phyloP scores from a whole-genome alignment of 2,797 vertebrate genomes.

The Takifugu ocellatus region DNA sequence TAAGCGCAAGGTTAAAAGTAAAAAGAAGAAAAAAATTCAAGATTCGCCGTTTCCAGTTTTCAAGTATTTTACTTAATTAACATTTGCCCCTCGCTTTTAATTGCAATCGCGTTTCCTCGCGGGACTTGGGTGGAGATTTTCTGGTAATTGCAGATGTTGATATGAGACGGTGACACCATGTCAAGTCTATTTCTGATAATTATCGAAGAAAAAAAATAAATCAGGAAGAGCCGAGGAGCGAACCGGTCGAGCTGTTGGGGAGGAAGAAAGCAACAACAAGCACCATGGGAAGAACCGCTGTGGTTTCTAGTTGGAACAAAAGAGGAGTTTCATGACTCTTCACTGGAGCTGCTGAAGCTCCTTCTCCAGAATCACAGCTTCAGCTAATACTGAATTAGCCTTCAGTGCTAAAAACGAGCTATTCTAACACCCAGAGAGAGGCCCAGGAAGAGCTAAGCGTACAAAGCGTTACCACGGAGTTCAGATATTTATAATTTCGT shows the following conservation, averaged over 20 bases:
- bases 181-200: slow-evolving; percentile 65
- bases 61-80: slow-evolving; percentile 98
- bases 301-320: neutral
- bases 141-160: slow-evolving; percentile 93
- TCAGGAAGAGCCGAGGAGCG: slow-evolving; percentile 5
- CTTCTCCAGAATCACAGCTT: too few relatives aligned
- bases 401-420: too few relatives aligned
- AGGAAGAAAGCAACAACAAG: too few relatives aligned
- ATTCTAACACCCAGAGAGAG: too few relatives aligned
- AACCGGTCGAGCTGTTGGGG: neutral
- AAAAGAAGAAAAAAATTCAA: slow-evolving; percentile 66
- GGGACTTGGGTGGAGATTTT: slow-evolving; percentile 87
- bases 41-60: slow-evolving; percentile 87
- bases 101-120: slow-evolving; percentile 93
- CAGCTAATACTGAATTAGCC: too few relatives aligned
- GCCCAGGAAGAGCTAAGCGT: neutral
- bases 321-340: too few relatives aligned
- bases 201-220: slow-evolving; percentile 31
- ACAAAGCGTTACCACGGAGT: too few relatives aligned
- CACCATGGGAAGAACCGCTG: too few relatives aligned
- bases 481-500: too few relatives aligned
- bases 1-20: slow-evolving; percentile 50
- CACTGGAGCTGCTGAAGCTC: too few relatives aligned
- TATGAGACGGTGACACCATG: slow-evolving; percentile 89
- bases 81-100: slow-evolving; percentile 97